These are phyloP conservation scores for Anthophora plumipes DNA, from an alignment of 2,888 invertebrate species.

Conservation along the genomic window DNA sequence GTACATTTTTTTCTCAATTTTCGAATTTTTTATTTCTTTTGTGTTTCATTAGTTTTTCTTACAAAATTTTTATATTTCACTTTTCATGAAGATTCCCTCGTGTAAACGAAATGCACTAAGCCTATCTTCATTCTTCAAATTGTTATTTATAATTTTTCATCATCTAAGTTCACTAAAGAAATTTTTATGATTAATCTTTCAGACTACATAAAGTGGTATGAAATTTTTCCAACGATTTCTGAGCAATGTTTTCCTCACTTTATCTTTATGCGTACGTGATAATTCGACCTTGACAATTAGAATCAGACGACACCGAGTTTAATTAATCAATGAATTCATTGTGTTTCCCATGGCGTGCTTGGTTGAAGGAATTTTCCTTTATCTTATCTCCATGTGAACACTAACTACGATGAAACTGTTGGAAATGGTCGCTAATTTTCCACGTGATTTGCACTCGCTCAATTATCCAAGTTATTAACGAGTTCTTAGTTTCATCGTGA, in stretches of 20 bases:
- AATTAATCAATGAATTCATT: constrained; percentile 32
- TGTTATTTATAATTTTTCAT: too few species aligned
- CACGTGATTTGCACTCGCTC: constrained; percentile 30
- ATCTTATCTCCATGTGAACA: constrained; percentile 28
- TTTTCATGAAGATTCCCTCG: too few species aligned
- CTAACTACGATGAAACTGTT: constrained; percentile 46
- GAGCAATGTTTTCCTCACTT: background rate
- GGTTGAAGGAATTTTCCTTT: constrained; percentile 22
- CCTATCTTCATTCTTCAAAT: too few species aligned
- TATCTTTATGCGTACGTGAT: background rate
- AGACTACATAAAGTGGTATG: background rate
- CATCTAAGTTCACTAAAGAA: too few species aligned
- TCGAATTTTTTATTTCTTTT: too few species aligned
- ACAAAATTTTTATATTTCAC: too few species aligned
- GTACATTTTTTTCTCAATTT: too few species aligned
- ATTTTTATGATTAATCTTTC: too few species aligned
- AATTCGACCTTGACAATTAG: constrained; percentile 18
- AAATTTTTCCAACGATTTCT: background rate
- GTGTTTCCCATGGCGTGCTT: background rate
- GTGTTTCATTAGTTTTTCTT: too few species aligned
- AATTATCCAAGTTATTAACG: constrained; percentile 30
- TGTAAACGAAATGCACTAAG: too few species aligned
- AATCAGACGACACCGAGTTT: background rate
- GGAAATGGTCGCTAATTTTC: constrained; percentile 51
- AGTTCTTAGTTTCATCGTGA: constrained; percentile 27